Conservation (phyloP, 2,888 invertebrate species). For the Neelides folsomi region DNA sequence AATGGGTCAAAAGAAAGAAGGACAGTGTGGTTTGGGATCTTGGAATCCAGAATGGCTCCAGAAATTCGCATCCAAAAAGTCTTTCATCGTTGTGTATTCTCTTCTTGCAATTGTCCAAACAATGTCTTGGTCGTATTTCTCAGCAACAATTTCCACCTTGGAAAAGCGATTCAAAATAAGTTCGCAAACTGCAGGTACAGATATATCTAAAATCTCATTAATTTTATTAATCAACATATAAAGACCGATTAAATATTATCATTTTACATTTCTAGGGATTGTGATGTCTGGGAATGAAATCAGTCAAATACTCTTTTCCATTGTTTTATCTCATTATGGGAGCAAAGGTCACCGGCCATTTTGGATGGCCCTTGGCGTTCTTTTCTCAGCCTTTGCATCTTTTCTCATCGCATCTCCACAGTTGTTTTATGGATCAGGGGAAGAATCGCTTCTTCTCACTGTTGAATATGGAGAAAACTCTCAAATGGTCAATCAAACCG, state of each 20-base stretch:
- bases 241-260: no score
- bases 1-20: no score
- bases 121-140: slow-evolving; percentile 33
- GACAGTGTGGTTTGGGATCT: slow-evolving; percentile 43
- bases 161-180: slow-evolving; percentile 35
- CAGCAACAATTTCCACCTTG: slow-evolving; percentile 34
- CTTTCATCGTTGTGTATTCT: slow-evolving; percentile 50
- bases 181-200: slow-evolving; percentile 35
- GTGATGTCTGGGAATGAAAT: slow-evolving; percentile 61
- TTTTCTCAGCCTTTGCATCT: slow-evolving; percentile 48
- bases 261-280: slow-evolving; percentile 47
- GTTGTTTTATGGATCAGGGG: slow-evolving; percentile 54
- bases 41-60: slow-evolving; percentile 49
- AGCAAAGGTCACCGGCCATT: slow-evolving; percentile 56
- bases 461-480: slow-evolving; percentile 40
- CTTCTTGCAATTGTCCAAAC: slow-evolving; percentile 36
- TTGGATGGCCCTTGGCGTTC: slow-evolving; percentile 47
- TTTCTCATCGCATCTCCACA: slow-evolving; percentile 54
- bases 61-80: slow-evolving; percentile 45
- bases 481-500: slow-evolving; percentile 36
- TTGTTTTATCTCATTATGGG: slow-evolving; percentile 54
- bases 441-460: slow-evolving; percentile 50
- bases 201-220: no score
- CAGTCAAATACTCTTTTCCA: slow-evolving; percentile 53
- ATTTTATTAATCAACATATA: no score